Evolutionary conservation across 1,140 invertebrate genomes (phyloP), one percentile per base, ranked within the genome.

Genomic region (Cardiocondyla obscurior): DNA sequence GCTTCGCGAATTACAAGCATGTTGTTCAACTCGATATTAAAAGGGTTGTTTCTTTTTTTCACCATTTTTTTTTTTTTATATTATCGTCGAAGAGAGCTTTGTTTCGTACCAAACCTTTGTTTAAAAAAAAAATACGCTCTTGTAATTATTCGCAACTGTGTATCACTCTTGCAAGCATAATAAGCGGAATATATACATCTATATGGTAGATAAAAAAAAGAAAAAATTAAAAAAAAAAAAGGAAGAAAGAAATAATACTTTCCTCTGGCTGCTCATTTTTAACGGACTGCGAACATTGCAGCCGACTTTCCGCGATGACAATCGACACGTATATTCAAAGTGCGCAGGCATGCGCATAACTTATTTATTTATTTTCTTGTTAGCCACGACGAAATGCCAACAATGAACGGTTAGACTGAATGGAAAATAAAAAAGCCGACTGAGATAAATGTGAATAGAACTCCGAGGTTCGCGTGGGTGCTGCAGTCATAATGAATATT

Each of bases 321-420:
- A 65, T 77, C 30, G 58, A 39, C 57, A 33, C 33, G 22, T 36
- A 28, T 51, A 64, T 65, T 67, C 16, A 28, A 2, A 39, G 22
- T 2, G 12, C 3, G 49, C n/a, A 28, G 25, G 58, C 58, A 33
- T 36, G 16, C 25, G 46, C 46, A 53, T 39, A 79, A 79, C 16
- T 79, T 79, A 79, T 79, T 79, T 67, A 79, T 79, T 79, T 79
- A 79, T 25, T 33, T 79, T 79, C 46, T 79, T 79, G 33, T 33
- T 53, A 25, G 60, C 19, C 53, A 14, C 8, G 46, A 25, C 33
- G 16, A 53, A 51, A 69, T 67, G 62, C 74, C 74, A 69, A 36
- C 74, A 67, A 67, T 79, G 46, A 22, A 6, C 12, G 74, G 22
- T 67, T 53, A 67, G 74, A 79, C 51, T 79, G 74, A 79, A 79